Evolutionary conservation across 2,888 invertebrate species (phyloP), one percentile per base, ranked within the genome.

Genomic region (Sinelater perroti): DNA sequence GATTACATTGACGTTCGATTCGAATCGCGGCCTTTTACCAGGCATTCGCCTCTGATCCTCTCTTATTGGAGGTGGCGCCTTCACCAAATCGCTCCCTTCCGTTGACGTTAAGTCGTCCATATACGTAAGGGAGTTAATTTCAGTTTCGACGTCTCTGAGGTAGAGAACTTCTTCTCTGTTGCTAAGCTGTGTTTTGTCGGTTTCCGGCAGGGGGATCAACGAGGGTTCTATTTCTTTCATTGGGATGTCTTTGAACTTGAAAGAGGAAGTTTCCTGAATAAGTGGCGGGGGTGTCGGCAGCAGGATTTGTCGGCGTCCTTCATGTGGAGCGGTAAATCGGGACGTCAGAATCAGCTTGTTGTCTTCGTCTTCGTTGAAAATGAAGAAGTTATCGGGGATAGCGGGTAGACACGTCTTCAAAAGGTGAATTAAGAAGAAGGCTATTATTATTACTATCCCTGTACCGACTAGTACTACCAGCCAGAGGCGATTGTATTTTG

Each of bases 351-450:
- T 51, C 1, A 60, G 45, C 40, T 56, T 60, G 13, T 56, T 60
- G 30, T 60, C 56, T 46, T 62, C 62, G 26, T 49, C 50, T 26
- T 64, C 60, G 13, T 56, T 58, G 26, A 56, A 58, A 24, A 60
- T 50, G 30, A 62, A 64, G 24, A 62, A 64, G 16, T 42, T 56
- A 13, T 56, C 53, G 3, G 62, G 47, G 1, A 58, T 56, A 7
- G 33, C 38, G 1, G 64, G 60, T n/a, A 58, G 13, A 20, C 47
- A 40, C 5, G 21, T 28, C 36, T 26, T 42, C 21, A 54, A 47
- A 10, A 46, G 36, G 10, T 54, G 30, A 21, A 54, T 38, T 30
- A 54, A 30, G 11, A 54, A 54, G 5, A 14, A 36, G 1, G 30
- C 24, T 11, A 54, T 30, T 20, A 54, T 31, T 3, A 38, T 3